Evolutionary conservation across 2,797 vertebrate genomes (phyloP).

Genomic region (Paratrypauchen microcephalus): DNA sequence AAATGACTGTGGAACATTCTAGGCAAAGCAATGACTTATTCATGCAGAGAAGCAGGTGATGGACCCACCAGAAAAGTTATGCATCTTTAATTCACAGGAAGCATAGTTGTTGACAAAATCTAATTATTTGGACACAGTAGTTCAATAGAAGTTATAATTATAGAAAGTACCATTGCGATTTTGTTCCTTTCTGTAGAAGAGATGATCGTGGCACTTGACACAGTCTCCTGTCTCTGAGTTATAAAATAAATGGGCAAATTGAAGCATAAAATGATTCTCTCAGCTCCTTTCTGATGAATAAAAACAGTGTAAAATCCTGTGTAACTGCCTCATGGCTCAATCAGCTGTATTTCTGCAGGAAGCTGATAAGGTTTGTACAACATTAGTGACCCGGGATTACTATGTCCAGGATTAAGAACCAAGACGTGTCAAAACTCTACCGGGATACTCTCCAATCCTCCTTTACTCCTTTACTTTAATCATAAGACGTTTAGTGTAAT

Average conservation of each 20-base stretch:
- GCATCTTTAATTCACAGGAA: too few relatives aligned
- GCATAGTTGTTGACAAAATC: too few relatives aligned
- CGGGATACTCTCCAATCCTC: background rate
- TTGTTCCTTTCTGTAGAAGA: background rate
- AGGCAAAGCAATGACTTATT: too few relatives aligned
- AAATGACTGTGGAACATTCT: too few relatives aligned
- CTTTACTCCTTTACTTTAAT: background rate
- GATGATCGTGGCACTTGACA: background rate
- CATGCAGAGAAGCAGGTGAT: too few relatives aligned
- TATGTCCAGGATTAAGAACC: background rate
- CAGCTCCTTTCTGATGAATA: constrained; percentile 18
- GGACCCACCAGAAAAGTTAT: too few relatives aligned
- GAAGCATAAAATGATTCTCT: constrained; percentile 20
- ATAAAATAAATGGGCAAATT: constrained; percentile 31
- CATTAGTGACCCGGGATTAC: constrained; percentile 18
- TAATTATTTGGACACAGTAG: too few relatives aligned
- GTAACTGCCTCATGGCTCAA: background rate
- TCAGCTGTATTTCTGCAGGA: background rate
- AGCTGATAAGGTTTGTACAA: background rate
- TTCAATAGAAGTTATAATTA: background rate
- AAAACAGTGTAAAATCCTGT: constrained; percentile 5
- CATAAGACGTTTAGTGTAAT: background rate
- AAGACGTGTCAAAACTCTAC: background rate
- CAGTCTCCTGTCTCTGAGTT: background rate
- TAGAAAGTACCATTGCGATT: background rate